These are phyloP conservation scores for Orchestes rusci DNA, from an alignment of 2,888 invertebrate genomes.

Conservation along the genomic window DNA sequence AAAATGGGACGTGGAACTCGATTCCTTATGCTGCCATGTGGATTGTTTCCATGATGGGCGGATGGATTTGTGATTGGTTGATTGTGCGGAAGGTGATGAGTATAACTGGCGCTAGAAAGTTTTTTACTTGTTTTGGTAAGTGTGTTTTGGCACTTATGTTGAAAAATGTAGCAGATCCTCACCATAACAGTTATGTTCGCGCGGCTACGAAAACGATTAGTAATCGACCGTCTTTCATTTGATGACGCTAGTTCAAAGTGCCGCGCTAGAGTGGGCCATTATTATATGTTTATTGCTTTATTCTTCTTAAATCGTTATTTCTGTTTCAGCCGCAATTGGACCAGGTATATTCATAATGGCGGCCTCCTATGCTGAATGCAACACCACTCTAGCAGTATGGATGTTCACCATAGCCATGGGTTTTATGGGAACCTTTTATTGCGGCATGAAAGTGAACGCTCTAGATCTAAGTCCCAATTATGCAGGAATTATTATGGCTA, in stretches of 20 bases:
- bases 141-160: too few species aligned
- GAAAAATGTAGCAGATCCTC: too few species aligned
- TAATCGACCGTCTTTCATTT: too few species aligned
- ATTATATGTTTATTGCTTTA: background rate
- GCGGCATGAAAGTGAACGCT: constrained; percentile 60
- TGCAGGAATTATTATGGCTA: constrained; percentile 57
- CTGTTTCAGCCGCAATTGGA: constrained; percentile 50
- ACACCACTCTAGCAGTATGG: constrained; percentile 45
- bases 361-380: constrained; percentile 57
- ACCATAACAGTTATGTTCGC: too few species aligned
- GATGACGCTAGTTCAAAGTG: too few species aligned
- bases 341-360: constrained; percentile 56
- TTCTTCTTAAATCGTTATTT: background rate
- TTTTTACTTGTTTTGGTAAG: constrained; percentile 61
- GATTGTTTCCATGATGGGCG: constrained; percentile 54
- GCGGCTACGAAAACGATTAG: too few species aligned
- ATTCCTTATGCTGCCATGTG: constrained; percentile 60
- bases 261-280: too few species aligned
- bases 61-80: constrained; percentile 60
- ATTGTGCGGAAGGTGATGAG: constrained; percentile 51
- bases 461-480: constrained; percentile 59
- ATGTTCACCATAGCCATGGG: constrained; percentile 56
- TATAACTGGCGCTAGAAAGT: constrained; percentile 52
- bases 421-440: constrained; percentile 64
- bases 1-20: constrained; percentile 55